Conservation (phyloP, 2,888 invertebrate genomes). For the Drosophila suboccidentalis region DNA sequence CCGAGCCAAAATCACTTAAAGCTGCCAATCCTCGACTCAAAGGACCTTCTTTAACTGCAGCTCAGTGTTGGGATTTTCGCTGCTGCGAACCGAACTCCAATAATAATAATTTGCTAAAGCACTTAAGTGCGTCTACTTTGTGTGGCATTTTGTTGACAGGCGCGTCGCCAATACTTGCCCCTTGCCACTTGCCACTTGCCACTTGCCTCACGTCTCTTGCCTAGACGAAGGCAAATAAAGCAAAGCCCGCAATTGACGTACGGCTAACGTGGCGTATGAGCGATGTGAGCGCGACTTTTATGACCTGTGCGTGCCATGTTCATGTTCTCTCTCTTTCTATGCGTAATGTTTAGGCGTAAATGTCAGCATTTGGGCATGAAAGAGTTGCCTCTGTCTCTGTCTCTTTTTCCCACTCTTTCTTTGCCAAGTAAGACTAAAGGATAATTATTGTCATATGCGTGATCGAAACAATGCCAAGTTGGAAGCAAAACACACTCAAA, state of each 20-base stretch:
- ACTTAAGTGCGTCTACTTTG: conserved; percentile 78
- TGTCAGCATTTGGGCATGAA: conserved; percentile 66
- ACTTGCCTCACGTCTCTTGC: not conserved
- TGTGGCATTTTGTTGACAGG: conserved; percentile 61
- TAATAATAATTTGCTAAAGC: conserved; percentile 81
- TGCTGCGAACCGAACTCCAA: conserved; percentile 44
- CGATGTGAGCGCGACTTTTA: conserved; percentile 68
- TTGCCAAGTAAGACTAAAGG: conserved; percentile 14
- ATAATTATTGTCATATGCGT: conserved; percentile 54
- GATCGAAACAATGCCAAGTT: conserved; percentile 37
- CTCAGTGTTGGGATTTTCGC: conserved; percentile 9
- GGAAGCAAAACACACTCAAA: conserved; percentile 4
- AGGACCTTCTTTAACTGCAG: conserved; percentile 7
- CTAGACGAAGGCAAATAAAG: conserved; percentile 50
- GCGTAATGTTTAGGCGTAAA: conserved; percentile 61
- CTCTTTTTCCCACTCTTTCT: not conserved
- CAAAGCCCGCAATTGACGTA: conserved; percentile 64
- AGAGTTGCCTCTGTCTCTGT: conserved; percentile 35
- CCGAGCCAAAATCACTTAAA: conserved; percentile 71
- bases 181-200: not conserved
- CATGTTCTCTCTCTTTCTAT: conserved; percentile 15
- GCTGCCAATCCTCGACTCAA: conserved; percentile 61
- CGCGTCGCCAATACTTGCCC: conserved; percentile 23
- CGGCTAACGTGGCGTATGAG: conserved; percentile 71
- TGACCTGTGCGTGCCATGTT: conserved; percentile 59